Percentiles rank a stretch among this genome's conserved stretches.
These are phyloP conservation scores for Trissolcus brochymenae DNA, from an alignment of 2,888 invertebrate species.

Conservation along the genomic window DNA sequence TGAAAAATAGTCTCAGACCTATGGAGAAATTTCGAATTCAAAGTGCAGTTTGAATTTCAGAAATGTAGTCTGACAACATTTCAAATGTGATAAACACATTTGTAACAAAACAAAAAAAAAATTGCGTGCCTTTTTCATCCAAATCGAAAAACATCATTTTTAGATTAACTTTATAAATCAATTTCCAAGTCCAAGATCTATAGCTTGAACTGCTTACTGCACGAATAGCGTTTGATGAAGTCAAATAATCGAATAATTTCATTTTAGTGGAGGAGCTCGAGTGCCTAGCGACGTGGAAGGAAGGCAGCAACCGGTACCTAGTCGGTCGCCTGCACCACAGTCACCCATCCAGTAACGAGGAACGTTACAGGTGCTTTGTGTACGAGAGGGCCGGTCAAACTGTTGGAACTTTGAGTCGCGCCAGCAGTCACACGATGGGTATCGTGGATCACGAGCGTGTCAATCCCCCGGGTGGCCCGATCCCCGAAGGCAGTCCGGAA, in stretches of 20 bases:
- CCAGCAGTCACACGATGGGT: slow-evolving; percentile 63
- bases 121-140: too few relatives aligned
- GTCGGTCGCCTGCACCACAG: slow-evolving; percentile 93
- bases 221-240: too few relatives aligned
- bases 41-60: too few relatives aligned
- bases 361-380: slow-evolving; percentile 96
- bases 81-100: too few relatives aligned
- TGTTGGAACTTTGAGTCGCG: slow-evolving; percentile 67
- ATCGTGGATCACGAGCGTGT: slow-evolving; percentile 71
- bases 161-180: too few relatives aligned
- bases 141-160: too few relatives aligned
- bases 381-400: slow-evolving; percentile 85
- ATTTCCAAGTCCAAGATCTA: too few relatives aligned
- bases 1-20: too few relatives aligned
- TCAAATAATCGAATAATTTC: slow-evolving; percentile 6
- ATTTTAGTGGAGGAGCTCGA: slow-evolving; percentile 91
- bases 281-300: slow-evolving; percentile 95
- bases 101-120: too few relatives aligned
- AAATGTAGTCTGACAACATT: too few relatives aligned
- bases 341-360: slow-evolving; percentile 93
- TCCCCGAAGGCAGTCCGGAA: slow-evolving; percentile 71
- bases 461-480: slow-evolving; percentile 64
- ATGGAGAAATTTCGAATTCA: too few relatives aligned
- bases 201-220: too few relatives aligned
- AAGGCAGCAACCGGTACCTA: slow-evolving; percentile 92